A percentile compares a stretch with the other conserved stretches of the same genome.
These are phyloP conservation scores for Ricordea florida DNA, from an alignment of 92 coral and sea anemone species.

Conservation along the genomic window DNA sequence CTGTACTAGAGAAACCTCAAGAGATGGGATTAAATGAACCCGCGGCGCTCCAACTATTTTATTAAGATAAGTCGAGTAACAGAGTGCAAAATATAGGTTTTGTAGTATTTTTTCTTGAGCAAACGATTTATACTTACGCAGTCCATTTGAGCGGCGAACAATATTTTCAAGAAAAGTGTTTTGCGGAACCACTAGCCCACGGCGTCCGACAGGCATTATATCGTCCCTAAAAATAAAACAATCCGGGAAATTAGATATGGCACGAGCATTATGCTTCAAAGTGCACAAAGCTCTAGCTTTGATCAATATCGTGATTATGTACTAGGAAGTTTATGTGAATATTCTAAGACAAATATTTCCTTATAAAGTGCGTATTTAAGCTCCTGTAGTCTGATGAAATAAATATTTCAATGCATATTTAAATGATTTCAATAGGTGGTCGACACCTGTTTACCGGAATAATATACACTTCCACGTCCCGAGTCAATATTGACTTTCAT, in stretches of 20 bases:
- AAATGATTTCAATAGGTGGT: not conserved
- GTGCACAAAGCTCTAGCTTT: not conserved
- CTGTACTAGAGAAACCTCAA: too few relatives aligned
- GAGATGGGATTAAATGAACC: too few relatives aligned
- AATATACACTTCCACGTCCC: not conserved
- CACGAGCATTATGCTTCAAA: not conserved
- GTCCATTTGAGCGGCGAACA: conserved; percentile 89
- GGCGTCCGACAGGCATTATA: conserved; percentile 82
- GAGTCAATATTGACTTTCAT: conserved; percentile 11
- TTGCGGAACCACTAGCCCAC: conserved; percentile 97
- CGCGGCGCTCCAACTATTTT: too few relatives aligned
- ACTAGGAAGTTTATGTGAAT: not conserved
- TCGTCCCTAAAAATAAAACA: conserved; percentile 65
- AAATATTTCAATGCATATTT: not conserved
- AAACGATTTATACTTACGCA: conserved; percentile 72
- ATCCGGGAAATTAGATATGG: not conserved
- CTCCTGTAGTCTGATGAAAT: conserved; percentile 17
- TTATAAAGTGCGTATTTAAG: conserved; percentile 10
- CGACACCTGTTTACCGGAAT: conserved; percentile 22
- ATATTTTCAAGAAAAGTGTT: conserved; percentile 93
- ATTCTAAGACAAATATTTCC: conserved; percentile 9
- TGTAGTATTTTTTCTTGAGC: not conserved
- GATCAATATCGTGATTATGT: not conserved
- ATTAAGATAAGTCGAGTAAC: too few relatives aligned
- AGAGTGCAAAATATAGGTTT: too few relatives aligned